phyloP scores from a whole-genome alignment of 2,113 vertebrate genomes.

The Epinephelus moara region DNA sequence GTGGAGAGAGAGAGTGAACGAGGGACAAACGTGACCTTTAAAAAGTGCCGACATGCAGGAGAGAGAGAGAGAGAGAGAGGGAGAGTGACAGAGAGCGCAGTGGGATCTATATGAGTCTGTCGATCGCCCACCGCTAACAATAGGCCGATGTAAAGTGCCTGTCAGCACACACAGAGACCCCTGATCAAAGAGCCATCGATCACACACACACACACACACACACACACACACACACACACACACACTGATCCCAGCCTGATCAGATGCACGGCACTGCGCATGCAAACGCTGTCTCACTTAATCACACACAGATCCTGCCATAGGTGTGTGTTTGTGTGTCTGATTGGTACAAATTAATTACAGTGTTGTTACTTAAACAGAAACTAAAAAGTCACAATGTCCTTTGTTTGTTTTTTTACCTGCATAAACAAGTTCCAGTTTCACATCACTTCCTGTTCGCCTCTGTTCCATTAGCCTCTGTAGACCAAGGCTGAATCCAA shows the following conservation, averaged over 20 bases:
- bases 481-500: too few relatives aligned
- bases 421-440: too few relatives aligned
- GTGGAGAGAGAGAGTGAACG: neutral
- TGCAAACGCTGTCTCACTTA: constrained; percentile 32
- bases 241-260: constrained; percentile 23
- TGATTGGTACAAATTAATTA: neutral
- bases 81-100: constrained; percentile 64
- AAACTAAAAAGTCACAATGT: too few relatives aligned
- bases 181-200: constrained; percentile 90
- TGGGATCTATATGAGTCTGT: constrained; percentile 88
- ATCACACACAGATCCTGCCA: constrained; percentile 31
- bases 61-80: constrained; percentile 77
- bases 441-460: neutral
- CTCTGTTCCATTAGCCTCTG: neutral
- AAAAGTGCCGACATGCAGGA: constrained; percentile 87
- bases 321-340: constrained; percentile 8
- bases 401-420: too few relatives aligned
- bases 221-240: constrained; percentile 48
- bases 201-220: constrained; percentile 81
- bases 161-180: constrained; percentile 86
- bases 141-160: constrained; percentile 86
- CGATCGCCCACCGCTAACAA: constrained; percentile 88
- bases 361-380: too few relatives aligned
- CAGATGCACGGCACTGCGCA: constrained; percentile 40
- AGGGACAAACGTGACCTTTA: constrained; percentile 89